Evolutionary conservation across 1,140 invertebrate species (phyloP).

Genomic region (Drosophila kohkoa): DNA sequence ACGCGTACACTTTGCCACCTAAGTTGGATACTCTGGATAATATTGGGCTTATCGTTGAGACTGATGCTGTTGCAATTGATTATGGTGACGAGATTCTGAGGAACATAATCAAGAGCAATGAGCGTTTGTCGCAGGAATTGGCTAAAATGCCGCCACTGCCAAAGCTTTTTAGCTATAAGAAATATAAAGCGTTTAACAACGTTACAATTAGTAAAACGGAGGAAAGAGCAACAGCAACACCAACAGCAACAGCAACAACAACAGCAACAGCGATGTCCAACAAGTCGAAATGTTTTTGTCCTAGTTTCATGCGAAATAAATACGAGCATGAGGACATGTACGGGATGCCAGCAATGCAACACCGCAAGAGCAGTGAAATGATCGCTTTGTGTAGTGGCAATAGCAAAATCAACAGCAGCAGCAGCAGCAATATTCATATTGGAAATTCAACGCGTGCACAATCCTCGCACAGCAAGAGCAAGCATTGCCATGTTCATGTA

Average conservation of each 20-base stretch:
- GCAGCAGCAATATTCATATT: constrained; percentile 27
- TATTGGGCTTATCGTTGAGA: constrained; percentile 5
- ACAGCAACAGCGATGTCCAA: constrained; percentile 24
- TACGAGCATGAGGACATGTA: constrained; percentile 59
- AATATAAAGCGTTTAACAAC: constrained; percentile 16
- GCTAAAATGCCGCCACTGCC: constrained; percentile 80
- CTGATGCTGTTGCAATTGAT: constrained; percentile 26
- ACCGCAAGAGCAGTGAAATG: constrained; percentile 33
- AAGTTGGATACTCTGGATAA: constrained; percentile 48
- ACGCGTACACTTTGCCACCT: constrained; percentile 77
- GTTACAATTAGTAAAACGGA: too few species aligned
- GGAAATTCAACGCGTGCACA: constrained; percentile 63
- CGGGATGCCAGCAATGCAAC: constrained; percentile 34
- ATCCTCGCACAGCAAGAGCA: constrained; percentile 65
- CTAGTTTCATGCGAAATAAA: constrained; percentile 73
- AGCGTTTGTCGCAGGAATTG: constrained; percentile 68
- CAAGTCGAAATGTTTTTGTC: constrained; percentile 69
- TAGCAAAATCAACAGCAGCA: constrained; percentile 24
- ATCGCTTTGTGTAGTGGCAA: constrained; percentile 47
- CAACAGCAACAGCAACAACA: constrained; percentile 22
- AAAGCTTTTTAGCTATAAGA: constrained; percentile 59
- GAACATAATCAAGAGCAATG: constrained; percentile 78
- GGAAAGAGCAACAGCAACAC: constrained; percentile 11
- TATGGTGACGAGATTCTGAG: constrained; percentile 67
- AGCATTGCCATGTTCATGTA: constrained; percentile 63